Evolutionary conservation across 2,113 vertebrate species (phyloP).

Genomic region (Podiceps cristatus): DNA sequence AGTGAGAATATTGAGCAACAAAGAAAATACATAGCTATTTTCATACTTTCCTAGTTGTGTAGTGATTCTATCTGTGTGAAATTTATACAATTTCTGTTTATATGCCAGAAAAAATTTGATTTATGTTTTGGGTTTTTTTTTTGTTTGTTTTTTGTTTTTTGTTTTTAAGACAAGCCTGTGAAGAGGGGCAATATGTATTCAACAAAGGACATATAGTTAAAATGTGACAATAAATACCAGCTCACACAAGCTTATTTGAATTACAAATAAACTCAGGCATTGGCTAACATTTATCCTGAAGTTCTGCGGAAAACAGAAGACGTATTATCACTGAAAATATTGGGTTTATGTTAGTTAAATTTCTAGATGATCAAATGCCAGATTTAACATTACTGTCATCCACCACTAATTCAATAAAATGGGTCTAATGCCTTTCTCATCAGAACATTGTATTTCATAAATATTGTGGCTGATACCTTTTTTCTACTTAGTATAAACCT

Average conservation of each 20-base stretch:
- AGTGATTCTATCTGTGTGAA: background rate
- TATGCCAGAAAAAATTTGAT: background rate
- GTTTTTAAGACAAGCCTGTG: background rate
- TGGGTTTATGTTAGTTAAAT: background rate
- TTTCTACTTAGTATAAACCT: background rate
- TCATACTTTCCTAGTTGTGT: background rate
- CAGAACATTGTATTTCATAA: background rate
- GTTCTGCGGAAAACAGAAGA: background rate
- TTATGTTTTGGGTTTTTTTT: background rate
- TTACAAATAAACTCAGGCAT: background rate
- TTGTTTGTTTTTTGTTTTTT: no score
- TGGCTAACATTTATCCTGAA: background rate
- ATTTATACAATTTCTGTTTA: background rate
- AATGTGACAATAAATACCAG: background rate
- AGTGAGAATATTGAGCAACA: background rate
- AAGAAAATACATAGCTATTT: background rate
- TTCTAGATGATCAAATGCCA: background rate
- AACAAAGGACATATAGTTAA: background rate
- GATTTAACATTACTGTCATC: background rate
- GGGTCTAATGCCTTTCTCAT: accelerated
- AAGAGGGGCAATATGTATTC: background rate
- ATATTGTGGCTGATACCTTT: background rate
- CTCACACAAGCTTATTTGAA: background rate
- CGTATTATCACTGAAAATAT: background rate
- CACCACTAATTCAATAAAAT: background rate